Conservation (phyloP, 2,888 invertebrate genomes). For the Eutolmus rufibarbis region DNA sequence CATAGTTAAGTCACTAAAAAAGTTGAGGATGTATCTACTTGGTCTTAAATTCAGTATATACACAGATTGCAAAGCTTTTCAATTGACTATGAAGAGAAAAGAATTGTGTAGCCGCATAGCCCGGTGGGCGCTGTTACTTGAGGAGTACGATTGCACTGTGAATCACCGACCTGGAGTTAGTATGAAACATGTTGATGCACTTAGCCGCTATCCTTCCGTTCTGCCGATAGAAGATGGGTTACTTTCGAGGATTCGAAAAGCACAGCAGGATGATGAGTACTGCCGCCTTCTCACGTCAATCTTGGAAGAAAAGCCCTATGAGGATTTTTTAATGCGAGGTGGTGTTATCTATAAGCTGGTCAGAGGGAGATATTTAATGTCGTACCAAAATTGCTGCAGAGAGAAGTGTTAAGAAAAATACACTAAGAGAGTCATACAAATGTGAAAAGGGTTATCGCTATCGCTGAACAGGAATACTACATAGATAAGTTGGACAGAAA, state of each 20-base stretch:
- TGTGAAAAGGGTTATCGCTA: constrained; percentile 1
- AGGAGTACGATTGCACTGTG: neutral
- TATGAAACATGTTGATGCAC: constrained; percentile 1
- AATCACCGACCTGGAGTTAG: neutral
- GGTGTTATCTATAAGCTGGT: constrained; percentile 39
- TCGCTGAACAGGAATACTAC: neutral
- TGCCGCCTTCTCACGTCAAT: constrained; percentile 24
- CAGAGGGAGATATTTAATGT: constrained; percentile 37
- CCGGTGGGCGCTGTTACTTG: neutral
- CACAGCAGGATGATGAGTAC: constrained; percentile 40
- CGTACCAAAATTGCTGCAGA: constrained; percentile 28
- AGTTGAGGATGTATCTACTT: neutral
- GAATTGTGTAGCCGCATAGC: neutral
- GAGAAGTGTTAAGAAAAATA: constrained; percentile 1
- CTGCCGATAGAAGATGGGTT: neutral
- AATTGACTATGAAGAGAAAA: neutral
- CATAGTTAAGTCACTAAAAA: neutral
- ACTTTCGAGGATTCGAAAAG: constrained; percentile 15
- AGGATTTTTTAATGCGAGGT: constrained; percentile 39
- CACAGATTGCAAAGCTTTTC: neutral
- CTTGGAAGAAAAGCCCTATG: constrained; percentile 34
- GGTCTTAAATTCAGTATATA: neutral
- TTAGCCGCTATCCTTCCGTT: neutral
- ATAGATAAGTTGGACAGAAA: neutral
- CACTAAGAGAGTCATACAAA: constrained; percentile 32